Percentiles rank a stretch among this genome's conserved stretches.
phyloP scores from a whole-genome alignment of 2,888 invertebrate species.

The Xylota sylvarum region DNA sequence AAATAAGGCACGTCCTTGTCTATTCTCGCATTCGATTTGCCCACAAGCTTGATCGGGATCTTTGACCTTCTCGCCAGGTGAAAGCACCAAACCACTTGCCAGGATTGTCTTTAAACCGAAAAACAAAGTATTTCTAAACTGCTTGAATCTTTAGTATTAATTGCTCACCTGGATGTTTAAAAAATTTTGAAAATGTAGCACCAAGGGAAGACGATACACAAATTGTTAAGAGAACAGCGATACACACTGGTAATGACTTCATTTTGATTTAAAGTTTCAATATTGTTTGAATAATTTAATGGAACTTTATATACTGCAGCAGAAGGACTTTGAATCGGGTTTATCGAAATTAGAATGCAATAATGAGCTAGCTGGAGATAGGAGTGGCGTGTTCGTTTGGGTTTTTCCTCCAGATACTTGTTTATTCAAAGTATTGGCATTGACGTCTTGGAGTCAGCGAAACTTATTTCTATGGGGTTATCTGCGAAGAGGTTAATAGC shows the following conservation, averaged over 20 bases:
- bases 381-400: too few relatives aligned
- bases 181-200: not conserved
- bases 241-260: not conserved
- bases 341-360: too few relatives aligned
- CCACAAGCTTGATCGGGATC: conserved; percentile 73
- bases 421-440: too few relatives aligned
- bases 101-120: conserved; percentile 70
- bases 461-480: not conserved
- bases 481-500: not conserved
- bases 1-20: too few relatives aligned
- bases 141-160: too few relatives aligned
- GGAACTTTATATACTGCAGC: too few relatives aligned
- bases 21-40: too few relatives aligned
- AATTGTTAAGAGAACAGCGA: not conserved
- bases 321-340: too few relatives aligned
- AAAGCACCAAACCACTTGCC: conserved; percentile 79
- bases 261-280: not conserved
- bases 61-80: conserved; percentile 60
- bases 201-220: not conserved
- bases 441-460: not conserved
- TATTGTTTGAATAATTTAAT: too few relatives aligned
- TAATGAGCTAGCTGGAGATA: too few relatives aligned
- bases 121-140: too few relatives aligned
- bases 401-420: too few relatives aligned
- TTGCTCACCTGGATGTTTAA: not conserved